These are phyloP conservation scores for Ophioderma brevispina DNA, from an alignment of 35 echinoderm and acorn worm species.

Conservation along the genomic window DNA sequence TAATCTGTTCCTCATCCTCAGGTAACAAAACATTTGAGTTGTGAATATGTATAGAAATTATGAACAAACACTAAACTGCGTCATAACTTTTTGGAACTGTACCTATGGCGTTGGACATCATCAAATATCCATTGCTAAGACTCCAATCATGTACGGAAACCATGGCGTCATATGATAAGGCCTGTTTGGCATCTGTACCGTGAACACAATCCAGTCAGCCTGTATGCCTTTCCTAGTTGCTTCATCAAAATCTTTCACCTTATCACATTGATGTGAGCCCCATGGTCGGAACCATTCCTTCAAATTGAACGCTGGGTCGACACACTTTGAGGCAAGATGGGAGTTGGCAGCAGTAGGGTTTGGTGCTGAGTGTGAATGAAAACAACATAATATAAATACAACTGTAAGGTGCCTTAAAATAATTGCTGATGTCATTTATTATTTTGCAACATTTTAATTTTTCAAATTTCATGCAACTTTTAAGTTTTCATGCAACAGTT, in stretches of 20 bases:
- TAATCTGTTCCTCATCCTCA: no score
- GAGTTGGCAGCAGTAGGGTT: constrained; percentile 52
- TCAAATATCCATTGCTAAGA: constrained; percentile 67
- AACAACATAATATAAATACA: no score
- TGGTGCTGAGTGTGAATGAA: constrained; percentile 64
- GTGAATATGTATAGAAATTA: no score
- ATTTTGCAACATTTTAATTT: no score
- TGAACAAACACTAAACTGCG: no score
- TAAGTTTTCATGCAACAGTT: no score
- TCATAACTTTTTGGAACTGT: no score
- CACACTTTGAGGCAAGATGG: constrained; percentile 78
- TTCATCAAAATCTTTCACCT: constrained; percentile 74
- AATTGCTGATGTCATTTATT: no score
- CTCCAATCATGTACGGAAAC: constrained; percentile 87
- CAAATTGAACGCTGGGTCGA: constrained; percentile 63
- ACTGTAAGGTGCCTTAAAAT: no score
- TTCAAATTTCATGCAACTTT: no score
- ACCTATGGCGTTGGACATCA: no score
- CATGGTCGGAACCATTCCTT: constrained; percentile 54
- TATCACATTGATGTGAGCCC: constrained; percentile 59
- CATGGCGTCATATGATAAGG: constrained; percentile 50
- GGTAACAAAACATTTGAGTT: no score
- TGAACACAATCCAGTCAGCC: constrained; percentile 74
- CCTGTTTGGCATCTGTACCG: constrained; percentile 66
- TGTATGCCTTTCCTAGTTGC: constrained; percentile 49